Percentiles rank a stretch among this genome's conserved stretches.
Conservation (phyloP, 2,888 invertebrate genomes). For the Sesia bembeciformis region DNA sequence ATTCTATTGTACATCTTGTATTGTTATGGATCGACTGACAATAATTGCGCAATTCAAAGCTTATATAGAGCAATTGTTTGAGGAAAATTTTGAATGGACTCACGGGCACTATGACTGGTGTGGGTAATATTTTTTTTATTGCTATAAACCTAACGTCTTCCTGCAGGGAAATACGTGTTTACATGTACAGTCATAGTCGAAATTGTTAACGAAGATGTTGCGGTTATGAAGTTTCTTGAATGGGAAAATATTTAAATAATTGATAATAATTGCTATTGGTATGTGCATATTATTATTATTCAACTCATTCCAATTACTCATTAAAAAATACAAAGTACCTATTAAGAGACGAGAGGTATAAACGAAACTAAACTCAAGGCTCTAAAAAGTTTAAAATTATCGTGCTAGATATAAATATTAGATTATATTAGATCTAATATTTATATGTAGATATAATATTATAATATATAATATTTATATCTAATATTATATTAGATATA, state of each 20-base stretch:
- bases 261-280: not conserved
- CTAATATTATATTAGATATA: too few relatives aligned
- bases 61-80: constrained; percentile 40
- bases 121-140: constrained; percentile 38
- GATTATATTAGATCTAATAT: too few relatives aligned
- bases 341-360: not conserved
- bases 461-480: too few relatives aligned
- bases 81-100: constrained; percentile 51
- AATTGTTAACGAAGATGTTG: not conserved
- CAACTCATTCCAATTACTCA: not conserved
- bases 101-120: constrained; percentile 27
- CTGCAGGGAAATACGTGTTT: constrained; percentile 46
- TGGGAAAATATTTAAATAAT: not conserved
- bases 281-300: not conserved
- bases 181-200: constrained; percentile 20
- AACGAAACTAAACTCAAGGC: not conserved
- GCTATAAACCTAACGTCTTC: constrained; percentile 37
- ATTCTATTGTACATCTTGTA: constrained; percentile 29
- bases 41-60: constrained; percentile 13
- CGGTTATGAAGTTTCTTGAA: not conserved
- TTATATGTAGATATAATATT: too few relatives aligned
- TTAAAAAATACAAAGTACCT: not conserved
- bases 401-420: too few relatives aligned
- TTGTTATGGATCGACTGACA: constrained; percentile 25
- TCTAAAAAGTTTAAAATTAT: too few relatives aligned